Conservation (phyloP, 2,888 invertebrate genomes). For the Lasioglossum leucozonium region DNA sequence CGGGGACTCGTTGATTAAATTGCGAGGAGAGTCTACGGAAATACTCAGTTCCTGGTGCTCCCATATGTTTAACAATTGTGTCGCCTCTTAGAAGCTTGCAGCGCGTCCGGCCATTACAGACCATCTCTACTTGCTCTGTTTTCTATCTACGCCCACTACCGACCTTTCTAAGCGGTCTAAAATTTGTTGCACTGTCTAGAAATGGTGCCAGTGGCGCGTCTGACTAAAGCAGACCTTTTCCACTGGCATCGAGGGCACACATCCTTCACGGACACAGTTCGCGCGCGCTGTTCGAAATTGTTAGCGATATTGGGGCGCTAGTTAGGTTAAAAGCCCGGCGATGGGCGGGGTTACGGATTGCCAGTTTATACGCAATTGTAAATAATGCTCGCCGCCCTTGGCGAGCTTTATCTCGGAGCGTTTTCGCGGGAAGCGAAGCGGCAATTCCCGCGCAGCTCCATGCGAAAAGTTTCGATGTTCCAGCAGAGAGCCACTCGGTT, state of each 20-base stretch:
- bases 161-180: not conserved
- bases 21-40: not conserved
- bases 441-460: constrained; percentile 43
- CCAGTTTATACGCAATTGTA: constrained; percentile 42
- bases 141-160: not conserved
- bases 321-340: constrained; percentile 4
- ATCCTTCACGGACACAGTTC: not conserved
- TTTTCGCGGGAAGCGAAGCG: constrained; percentile 30
- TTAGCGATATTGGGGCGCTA: not conserved
- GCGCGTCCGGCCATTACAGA: not conserved
- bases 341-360: not conserved
- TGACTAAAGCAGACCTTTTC: not conserved
- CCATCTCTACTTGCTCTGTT: not conserved
- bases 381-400: constrained; percentile 29
- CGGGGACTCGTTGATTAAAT: constrained; percentile 28
- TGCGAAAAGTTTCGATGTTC: constrained; percentile 56
- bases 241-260: not conserved
- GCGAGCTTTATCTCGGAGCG: constrained; percentile 45
- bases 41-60: not conserved
- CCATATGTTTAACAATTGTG: not conserved
- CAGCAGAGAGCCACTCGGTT: constrained; percentile 38
- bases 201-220: not conserved
- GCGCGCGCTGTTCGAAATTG: not conserved
- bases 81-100: not conserved
- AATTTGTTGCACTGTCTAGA: not conserved